Evolutionary conservation across 2,888 invertebrate species (phyloP).

Genomic region (Rhingia campestris): DNA sequence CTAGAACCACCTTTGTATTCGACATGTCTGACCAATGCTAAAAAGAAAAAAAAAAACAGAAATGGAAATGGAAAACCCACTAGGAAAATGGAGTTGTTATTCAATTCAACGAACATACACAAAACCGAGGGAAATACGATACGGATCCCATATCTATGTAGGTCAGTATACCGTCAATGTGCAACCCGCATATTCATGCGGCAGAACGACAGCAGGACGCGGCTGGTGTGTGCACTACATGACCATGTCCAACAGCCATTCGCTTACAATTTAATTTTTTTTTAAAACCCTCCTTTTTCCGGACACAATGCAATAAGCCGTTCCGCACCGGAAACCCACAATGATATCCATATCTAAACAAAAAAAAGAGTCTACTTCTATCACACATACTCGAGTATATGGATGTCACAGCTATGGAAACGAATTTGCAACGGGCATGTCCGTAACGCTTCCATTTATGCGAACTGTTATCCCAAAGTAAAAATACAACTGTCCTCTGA

Average conservation of each 20-base stretch:
- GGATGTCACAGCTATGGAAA: slow-evolving; percentile 54
- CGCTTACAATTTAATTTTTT: slow-evolving; percentile 48
- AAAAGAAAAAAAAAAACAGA: slow-evolving; percentile 40
- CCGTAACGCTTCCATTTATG: slow-evolving; percentile 60
- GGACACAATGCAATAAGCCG: slow-evolving; percentile 71
- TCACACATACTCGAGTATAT: slow-evolving; percentile 26
- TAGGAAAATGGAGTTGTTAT: slow-evolving; percentile 68
- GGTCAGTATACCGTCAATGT: slow-evolving; percentile 74
- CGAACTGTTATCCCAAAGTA: slow-evolving; percentile 35
- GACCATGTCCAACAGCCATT: slow-evolving; percentile 64
- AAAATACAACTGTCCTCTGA: slow-evolving; percentile 33
- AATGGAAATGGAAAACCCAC: not conserved
- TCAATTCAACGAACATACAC: slow-evolving; percentile 67
- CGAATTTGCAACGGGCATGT: slow-evolving; percentile 56
- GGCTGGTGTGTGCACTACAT: slow-evolving; percentile 22
- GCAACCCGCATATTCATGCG: slow-evolving; percentile 38
- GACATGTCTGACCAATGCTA: slow-evolving; percentile 11
- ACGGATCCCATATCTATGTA: slow-evolving; percentile 73
- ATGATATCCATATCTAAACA: slow-evolving; percentile 65
- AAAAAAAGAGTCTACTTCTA: not conserved
- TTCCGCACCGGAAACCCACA: slow-evolving; percentile 68
- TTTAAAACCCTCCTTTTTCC: slow-evolving; percentile 35
- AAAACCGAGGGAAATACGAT: slow-evolving; percentile 48
- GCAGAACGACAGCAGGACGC: slow-evolving; percentile 46
- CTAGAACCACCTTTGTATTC: slow-evolving; percentile 3